Evolutionary conservation across 2,113 vertebrate genomes (phyloP).

Genomic region (Trematocara variabile): DNA sequence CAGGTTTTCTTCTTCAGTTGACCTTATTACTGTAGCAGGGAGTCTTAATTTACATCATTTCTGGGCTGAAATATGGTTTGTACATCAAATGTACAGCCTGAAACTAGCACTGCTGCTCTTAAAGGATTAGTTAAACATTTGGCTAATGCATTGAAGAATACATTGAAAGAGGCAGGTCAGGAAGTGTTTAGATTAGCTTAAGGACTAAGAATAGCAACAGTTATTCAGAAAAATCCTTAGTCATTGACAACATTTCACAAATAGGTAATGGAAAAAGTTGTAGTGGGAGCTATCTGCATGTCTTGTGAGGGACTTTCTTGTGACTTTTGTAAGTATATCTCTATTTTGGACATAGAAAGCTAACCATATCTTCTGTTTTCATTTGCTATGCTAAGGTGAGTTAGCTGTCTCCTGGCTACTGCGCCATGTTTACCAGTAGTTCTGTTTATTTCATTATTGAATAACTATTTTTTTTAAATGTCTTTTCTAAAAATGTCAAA

Average conservation of each 20-base stretch:
- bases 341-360: neutral
- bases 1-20: slow-evolving; percentile 7
- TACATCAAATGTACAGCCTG: neutral
- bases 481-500: neutral
- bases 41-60: slow-evolving; percentile 17
- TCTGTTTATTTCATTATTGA: neutral
- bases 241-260: neutral
- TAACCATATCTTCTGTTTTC: neutral
- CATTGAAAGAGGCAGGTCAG: neutral
- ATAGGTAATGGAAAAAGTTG: neutral
- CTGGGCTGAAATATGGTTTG: neutral
- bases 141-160: neutral
- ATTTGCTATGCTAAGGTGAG: neutral
- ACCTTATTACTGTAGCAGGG: slow-evolving; percentile 33
- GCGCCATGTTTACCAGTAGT: neutral
- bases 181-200: neutral
- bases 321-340: neutral
- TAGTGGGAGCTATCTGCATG: neutral
- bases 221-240: neutral
- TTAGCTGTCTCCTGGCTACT: neutral
- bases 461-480: neutral
- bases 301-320: neutral
- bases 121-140: neutral
- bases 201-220: neutral
- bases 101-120: neutral